phyloP scores from a whole-genome alignment of 1,140 invertebrate species.

The Macrosteles quadrilineatus region DNA sequence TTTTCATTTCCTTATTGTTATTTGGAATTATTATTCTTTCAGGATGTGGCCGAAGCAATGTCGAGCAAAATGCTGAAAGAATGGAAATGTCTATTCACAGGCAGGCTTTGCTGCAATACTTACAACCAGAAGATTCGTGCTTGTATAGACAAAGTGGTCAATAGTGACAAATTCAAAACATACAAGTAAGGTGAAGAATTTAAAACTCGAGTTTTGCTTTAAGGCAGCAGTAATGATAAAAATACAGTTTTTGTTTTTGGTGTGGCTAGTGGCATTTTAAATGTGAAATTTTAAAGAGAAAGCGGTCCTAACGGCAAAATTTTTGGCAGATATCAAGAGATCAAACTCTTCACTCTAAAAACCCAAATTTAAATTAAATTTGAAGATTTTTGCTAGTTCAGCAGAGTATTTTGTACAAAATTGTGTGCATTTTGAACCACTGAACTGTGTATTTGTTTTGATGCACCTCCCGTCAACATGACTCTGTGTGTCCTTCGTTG shows the following conservation, averaged over 20 bases:
- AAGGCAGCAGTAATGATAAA: not conserved
- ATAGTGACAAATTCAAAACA: not conserved
- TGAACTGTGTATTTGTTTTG: too few relatives aligned
- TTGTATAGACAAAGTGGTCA: constrained; percentile 1
- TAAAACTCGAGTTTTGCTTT: not conserved
- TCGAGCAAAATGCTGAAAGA: constrained; percentile 64
- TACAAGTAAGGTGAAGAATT: not conserved
- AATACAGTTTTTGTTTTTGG: not conserved
- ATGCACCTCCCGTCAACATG: too few relatives aligned
- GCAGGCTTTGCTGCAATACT: constrained; percentile 44
- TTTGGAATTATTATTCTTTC: too few relatives aligned
- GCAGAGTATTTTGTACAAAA: too few relatives aligned
- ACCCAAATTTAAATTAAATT: too few relatives aligned
- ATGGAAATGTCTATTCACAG: constrained; percentile 62
- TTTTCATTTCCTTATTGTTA: too few relatives aligned
- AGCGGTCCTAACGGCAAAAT: not conserved
- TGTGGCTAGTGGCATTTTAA: not conserved
- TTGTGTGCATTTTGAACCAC: too few relatives aligned
- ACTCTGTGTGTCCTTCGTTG: too few relatives aligned
- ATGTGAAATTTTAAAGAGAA: not conserved
- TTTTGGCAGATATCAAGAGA: not conserved
- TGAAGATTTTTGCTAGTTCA: too few relatives aligned
- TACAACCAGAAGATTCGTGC: not conserved
- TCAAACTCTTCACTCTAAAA: not conserved
- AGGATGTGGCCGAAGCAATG: constrained; percentile 60